These are phyloP conservation scores for Epinephelus coioides DNA, from an alignment of 2,797 vertebrate genomes.

Conservation along the genomic window DNA sequence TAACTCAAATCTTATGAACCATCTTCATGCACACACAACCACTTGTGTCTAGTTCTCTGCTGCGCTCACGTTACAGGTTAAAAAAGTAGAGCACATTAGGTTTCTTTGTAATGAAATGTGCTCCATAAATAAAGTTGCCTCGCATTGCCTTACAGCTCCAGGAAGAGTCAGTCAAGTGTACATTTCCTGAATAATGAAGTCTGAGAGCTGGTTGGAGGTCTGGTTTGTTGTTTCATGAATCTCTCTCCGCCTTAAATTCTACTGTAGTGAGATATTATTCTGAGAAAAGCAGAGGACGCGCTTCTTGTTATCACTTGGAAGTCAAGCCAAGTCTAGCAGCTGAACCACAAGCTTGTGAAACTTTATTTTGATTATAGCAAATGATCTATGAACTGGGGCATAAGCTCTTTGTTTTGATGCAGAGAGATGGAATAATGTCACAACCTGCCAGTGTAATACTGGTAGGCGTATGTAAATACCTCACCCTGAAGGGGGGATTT, in stretches of 20 bases:
- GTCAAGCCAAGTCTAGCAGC: background rate
- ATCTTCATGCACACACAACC: background rate
- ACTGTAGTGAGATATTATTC: background rate
- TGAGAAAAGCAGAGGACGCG: conserved; percentile 28
- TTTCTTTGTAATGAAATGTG: too few species aligned
- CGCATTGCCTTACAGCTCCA: too few species aligned
- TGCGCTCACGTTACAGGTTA: background rate
- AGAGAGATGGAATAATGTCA: background rate
- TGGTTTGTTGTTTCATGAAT: background rate
- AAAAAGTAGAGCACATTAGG: too few species aligned
- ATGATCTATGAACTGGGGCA: background rate
- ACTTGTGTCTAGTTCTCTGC: background rate
- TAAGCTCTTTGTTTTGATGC: background rate
- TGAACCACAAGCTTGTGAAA: background rate
- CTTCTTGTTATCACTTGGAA: conserved; percentile 22
- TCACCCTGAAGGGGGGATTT: background rate
- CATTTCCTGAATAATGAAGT: too few species aligned
- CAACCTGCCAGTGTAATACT: background rate
- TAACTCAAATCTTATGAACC: background rate
- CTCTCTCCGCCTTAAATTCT: background rate
- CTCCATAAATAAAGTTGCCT: too few species aligned
- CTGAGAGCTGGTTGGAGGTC: too few species aligned
- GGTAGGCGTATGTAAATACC: background rate
- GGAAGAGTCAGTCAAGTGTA: background rate
- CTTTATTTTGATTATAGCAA: background rate